Conservation (phyloP, 2,113 vertebrate genomes). For the Electrona antarctica region DNA sequence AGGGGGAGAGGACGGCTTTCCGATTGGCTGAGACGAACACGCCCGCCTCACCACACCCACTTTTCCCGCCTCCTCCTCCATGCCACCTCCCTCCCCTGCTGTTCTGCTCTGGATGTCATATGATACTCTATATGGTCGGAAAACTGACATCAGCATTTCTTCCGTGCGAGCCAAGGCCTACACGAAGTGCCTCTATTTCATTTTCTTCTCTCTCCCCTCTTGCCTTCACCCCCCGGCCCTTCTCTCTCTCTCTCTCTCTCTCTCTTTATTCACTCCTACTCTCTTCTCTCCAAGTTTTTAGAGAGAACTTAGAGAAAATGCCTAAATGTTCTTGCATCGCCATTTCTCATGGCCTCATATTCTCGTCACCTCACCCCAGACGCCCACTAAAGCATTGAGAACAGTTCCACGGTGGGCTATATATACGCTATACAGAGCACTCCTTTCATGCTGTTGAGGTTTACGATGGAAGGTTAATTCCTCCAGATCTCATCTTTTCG, state of each 20-base stretch:
- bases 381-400: too few species aligned
- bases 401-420: too few species aligned
- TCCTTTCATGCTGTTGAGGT: too few species aligned
- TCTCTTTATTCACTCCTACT: slow-evolving; percentile 32
- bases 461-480: too few species aligned
- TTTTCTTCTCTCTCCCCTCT: slow-evolving; percentile 6
- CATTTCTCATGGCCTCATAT: neutral
- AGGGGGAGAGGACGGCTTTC: slow-evolving; percentile 12
- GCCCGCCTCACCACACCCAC: slow-evolving; percentile 46
- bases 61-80: neutral
- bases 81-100: slow-evolving; percentile 16
- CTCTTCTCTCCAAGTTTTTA: slow-evolving; percentile 35
- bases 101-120: slow-evolving; percentile 49
- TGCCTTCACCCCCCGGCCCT: neutral
- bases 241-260: slow-evolving; percentile 36
- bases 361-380: neutral
- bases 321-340: neutral
- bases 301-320: too few species aligned
- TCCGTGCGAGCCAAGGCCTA: slow-evolving; percentile 20
- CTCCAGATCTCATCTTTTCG: too few species aligned
- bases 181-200: too few species aligned
- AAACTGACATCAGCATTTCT: slow-evolving; percentile 26
- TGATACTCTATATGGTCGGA: slow-evolving; percentile 42
- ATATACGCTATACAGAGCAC: too few species aligned
- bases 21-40: slow-evolving; percentile 69